Evolutionary conservation across 2,113 vertebrate genomes (phyloP), one percentile per base, ranked within the genome.

Genomic region (Tichodroma muraria): DNA sequence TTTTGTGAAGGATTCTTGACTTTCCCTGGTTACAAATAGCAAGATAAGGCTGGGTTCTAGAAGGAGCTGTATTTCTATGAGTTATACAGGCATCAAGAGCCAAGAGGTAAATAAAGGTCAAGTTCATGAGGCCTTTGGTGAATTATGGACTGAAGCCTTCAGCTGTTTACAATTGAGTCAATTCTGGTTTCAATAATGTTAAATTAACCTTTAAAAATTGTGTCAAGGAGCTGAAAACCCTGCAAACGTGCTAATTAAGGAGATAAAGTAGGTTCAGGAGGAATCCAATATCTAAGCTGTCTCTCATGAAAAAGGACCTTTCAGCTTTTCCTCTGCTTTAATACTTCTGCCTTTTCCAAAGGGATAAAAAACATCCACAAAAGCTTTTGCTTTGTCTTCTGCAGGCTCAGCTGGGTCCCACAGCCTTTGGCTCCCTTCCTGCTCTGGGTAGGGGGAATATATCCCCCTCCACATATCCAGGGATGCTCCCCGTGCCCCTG

Each of bases 121-220:
- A 31, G 49, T 56, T 56, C 63, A 28, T 1, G 0, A 65, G 79
- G 89, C 47, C 85, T 90, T 73, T 8, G 49, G 70, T 79, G 59
- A 42, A 44, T 88, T 71, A 59, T 54, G 53, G 80, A 87, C 85
- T 64, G 63, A 78, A 91, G 56, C 56, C 86, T 71, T 89, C 82
- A 80, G 3, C 57, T 82, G 72, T 91, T 93, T 91, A 93, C 92
- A 94, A 24, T 0, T 14, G n/a, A 94, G 92, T 91, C 90, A 90
- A 90, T 91, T 94, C 71, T 65, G 76, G 68, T 94, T 94, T 71
- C 90, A 77, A 35, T 76, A 64, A 78, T 21, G 49, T 95, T 87
- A 94, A 85, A 96, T 87, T 95, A 94, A 93, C 94, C 93, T 96
- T 94, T 94, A 83, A 71, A 80, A 95, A 88, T 5, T 38, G 54